phyloP scores from a whole-genome alignment of 1,140 invertebrate genomes.

The Rhyacophila brunnea region DNA sequence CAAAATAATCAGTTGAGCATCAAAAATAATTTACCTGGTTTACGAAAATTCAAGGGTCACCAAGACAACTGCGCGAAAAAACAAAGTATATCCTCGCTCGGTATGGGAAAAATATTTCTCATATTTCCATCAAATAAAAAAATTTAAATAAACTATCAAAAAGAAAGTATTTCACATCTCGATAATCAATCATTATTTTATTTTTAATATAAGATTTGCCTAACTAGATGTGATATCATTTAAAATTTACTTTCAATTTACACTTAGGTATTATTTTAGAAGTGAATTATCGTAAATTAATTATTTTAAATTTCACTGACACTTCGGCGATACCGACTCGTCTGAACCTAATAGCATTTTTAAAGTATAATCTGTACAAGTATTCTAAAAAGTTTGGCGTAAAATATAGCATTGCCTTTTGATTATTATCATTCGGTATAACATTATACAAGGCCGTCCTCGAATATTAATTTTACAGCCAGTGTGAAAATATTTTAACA shows the following conservation, averaged over 20 bases:
- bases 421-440: slow-evolving; percentile 14
- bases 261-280: slow-evolving; percentile 8
- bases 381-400: slow-evolving; percentile 24
- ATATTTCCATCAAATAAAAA: not conserved
- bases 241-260: not conserved
- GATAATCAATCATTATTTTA: not conserved
- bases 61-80: too few species aligned
- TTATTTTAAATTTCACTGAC: slow-evolving; percentile 15
- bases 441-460: too few species aligned
- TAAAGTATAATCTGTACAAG: slow-evolving; percentile 15
- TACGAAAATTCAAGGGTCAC: not conserved
- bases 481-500: too few species aligned
- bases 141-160: not conserved
- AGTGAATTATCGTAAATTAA: slow-evolving; percentile 21
- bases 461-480: not conserved
- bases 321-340: not conserved
- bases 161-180: not conserved
- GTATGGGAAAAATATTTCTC: too few species aligned
- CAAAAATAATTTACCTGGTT: slow-evolving; percentile 8
- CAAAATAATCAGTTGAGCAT: slow-evolving; percentile 31
- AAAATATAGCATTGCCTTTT: slow-evolving; percentile 28
- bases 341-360: too few species aligned
- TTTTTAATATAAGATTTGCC: not conserved
- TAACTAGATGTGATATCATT: slow-evolving; percentile 3
- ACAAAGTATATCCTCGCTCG: too few species aligned